phyloP scores from a whole-genome alignment of 1,140 invertebrate species.

The Aphidius ervi region DNA sequence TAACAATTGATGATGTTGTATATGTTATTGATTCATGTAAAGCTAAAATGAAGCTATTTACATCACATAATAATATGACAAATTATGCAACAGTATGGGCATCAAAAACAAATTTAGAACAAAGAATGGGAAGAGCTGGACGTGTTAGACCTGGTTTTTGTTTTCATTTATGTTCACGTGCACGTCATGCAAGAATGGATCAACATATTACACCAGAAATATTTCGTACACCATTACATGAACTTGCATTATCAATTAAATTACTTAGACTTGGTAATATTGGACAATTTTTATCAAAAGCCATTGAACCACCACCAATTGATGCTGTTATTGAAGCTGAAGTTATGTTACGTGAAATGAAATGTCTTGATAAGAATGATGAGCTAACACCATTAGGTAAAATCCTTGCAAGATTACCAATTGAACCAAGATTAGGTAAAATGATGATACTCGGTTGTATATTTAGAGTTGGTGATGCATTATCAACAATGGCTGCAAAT shows the following conservation, averaged over 20 bases:
- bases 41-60: conserved; percentile 93
- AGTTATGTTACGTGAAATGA: conserved; percentile 71
- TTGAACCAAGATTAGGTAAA: conserved; percentile 89
- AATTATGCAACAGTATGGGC: conserved; percentile 94
- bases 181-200: conserved; percentile 72
- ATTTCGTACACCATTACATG: conserved; percentile 91
- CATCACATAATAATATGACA: conserved; percentile 93
- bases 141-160: conserved; percentile 83
- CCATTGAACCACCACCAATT: conserved; percentile 88
- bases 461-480: conserved; percentile 81
- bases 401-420: conserved; percentile 87
- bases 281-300: conserved; percentile 89
- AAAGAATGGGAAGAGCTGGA: conserved; percentile 86
- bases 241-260: conserved; percentile 80
- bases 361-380: conserved; percentile 79
- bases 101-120: conserved; percentile 85
- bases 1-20: conserved; percentile 95
- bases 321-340: conserved; percentile 92
- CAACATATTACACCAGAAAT: conserved; percentile 94
- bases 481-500: conserved; percentile 91
- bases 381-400: conserved; percentile 85
- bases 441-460: conserved; percentile 90
- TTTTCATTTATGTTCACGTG: conserved; percentile 80
- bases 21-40: conserved; percentile 95
- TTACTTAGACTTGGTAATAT: conserved; percentile 84